Percentiles rank a stretch among this genome's conserved stretches.
Evolutionary conservation across 2,797 vertebrate genomes (phyloP).

Genomic region (Vireo griseus): DNA sequence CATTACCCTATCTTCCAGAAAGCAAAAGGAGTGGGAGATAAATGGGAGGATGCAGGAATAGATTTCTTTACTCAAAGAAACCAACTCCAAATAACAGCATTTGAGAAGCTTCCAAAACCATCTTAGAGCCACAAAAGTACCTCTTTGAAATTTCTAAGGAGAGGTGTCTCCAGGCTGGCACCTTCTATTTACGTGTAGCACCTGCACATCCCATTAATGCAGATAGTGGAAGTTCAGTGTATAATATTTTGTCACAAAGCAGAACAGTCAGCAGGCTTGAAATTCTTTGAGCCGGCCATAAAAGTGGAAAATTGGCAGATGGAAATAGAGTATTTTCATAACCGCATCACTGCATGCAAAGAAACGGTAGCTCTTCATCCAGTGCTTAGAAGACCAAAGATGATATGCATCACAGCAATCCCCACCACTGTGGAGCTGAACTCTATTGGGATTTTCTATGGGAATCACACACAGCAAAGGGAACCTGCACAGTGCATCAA

Average conservation of each 20-base stretch:
- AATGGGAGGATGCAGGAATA: neutral
- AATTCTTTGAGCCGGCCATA: neutral
- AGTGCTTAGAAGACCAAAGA: neutral
- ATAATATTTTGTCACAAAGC: constrained; percentile 23
- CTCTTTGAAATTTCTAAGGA: constrained; percentile 25
- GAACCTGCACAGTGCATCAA: neutral
- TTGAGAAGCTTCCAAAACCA: neutral
- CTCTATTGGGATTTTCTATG: neutral
- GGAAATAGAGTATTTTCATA: neutral
- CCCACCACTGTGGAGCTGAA: neutral
- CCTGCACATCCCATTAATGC: neutral
- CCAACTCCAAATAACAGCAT: neutral
- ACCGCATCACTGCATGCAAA: neutral
- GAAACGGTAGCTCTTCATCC: neutral
- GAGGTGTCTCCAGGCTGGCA: neutral
- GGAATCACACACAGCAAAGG: neutral
- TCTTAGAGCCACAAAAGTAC: neutral
- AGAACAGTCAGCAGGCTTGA: constrained; percentile 9
- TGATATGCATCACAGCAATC: neutral
- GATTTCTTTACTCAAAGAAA: neutral
- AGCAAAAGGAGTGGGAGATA: neutral
- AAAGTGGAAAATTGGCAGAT: neutral
- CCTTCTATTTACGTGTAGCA: neutral
- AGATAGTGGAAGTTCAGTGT: neutral
- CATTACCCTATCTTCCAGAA: neutral